Conservation (phyloP, 2,113 vertebrate species). For the Chitala chitala region DNA sequence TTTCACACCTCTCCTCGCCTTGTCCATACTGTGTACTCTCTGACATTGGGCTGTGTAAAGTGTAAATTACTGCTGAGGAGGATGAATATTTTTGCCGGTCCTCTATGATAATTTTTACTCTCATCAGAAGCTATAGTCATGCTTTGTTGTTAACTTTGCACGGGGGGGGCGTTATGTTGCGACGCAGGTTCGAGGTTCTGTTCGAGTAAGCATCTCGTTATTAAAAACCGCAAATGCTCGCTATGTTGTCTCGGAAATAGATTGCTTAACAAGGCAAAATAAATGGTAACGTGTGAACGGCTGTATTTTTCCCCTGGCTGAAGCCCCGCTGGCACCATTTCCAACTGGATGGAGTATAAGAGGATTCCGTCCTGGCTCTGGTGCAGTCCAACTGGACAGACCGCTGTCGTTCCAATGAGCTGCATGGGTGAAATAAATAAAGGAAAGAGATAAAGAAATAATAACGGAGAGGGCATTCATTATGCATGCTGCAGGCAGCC, state of each 20-base stretch:
- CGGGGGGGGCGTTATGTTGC: no score
- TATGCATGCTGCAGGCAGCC: slow-evolving; percentile 64
- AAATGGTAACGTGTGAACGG: background rate
- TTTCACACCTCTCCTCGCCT: slow-evolving; percentile 50
- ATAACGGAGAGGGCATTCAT: slow-evolving; percentile 46
- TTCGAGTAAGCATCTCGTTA: no score
- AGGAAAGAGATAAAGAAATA: slow-evolving; percentile 33
- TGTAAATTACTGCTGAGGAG: slow-evolving; percentile 57
- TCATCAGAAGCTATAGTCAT: no score
- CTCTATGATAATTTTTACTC: slow-evolving; percentile 12
- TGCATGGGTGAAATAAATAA: slow-evolving; percentile 35
- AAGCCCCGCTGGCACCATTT: background rate
- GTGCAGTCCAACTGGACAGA: slow-evolving; percentile 27
- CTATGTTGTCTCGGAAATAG: background rate
- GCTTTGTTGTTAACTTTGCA: no score
- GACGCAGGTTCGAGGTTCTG: no score
- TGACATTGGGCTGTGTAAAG: slow-evolving; percentile 52
- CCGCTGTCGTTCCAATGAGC: slow-evolving; percentile 25
- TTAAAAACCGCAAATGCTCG: no score
- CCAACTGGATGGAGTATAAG: slow-evolving; percentile 9
- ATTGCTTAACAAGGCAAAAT: background rate
- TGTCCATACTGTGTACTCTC: slow-evolving; percentile 35
- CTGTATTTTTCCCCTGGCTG: background rate
- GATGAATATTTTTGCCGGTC: slow-evolving; percentile 36
- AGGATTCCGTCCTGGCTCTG: slow-evolving; percentile 15